phyloP scores from a whole-genome alignment of 2,797 vertebrate species.

The Melanotaenia nigrans region DNA sequence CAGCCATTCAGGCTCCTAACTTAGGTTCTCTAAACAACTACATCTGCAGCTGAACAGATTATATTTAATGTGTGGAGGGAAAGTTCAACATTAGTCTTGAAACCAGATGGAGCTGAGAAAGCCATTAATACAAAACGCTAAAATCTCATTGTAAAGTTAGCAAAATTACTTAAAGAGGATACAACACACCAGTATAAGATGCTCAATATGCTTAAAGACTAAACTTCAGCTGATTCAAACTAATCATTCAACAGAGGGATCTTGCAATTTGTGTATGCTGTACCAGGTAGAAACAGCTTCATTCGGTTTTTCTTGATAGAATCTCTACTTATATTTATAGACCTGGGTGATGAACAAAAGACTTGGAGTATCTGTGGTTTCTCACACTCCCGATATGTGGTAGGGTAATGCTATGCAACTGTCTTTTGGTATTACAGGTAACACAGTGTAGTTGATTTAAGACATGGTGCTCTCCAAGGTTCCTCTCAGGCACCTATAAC shows the following conservation, averaged over 20 bases:
- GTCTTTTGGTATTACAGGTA: too few species aligned
- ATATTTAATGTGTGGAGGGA: too few species aligned
- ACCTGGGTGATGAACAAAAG: too few species aligned
- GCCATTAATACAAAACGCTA: background rate
- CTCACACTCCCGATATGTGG: too few species aligned
- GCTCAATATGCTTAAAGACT: too few species aligned
- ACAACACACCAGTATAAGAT: background rate
- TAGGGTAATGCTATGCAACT: background rate
- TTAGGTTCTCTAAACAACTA: background rate
- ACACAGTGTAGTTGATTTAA: background rate
- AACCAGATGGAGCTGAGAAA: background rate
- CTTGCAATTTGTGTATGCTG: too few species aligned
- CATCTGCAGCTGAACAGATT: background rate
- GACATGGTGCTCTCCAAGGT: constrained; percentile 26
- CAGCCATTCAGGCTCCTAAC: background rate
- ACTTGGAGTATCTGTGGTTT: too few species aligned
- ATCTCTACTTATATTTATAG: too few species aligned
- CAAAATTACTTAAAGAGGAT: background rate
- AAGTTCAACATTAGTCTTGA: background rate
- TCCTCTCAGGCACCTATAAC: constrained; percentile 15
- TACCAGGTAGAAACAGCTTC: too few species aligned
- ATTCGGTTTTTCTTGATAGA: too few species aligned
- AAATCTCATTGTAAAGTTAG: background rate
- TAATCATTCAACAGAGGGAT: too few species aligned
- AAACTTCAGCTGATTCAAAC: too few species aligned